Evolutionary conservation across 2,888 invertebrate genomes (phyloP), one percentile per base, ranked within the genome.

Genomic region (Nebria salina): DNA sequence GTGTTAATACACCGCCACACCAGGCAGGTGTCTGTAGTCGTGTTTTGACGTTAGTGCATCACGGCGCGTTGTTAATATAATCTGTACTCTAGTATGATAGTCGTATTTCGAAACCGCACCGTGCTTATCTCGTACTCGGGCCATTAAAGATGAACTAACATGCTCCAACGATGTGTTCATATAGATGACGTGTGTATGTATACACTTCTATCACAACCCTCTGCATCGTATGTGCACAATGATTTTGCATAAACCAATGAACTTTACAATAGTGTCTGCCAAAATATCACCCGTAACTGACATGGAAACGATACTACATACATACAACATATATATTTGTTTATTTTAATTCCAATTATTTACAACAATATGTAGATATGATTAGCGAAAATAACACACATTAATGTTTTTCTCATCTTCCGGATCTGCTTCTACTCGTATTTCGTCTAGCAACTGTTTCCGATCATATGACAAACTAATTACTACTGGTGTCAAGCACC

Each of bases 101-200:
- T 54, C 54, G 54, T 54, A 54, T 54, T 54, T 54, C 54, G 54
- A 54, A 54, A 54, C 11, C 13, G 54, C 54, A 13, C 11, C 54
- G 54, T 54, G 54, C 54, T 54, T 54, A 54, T 54, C 54, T 54
- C 11, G 54, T 54, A 54, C 11, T 54, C 54, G 54, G 54, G 54
- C 54, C 54, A 54, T 54, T 54, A 54, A 54, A 54, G 54, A 54
- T 54, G 54, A 54, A 54, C 54, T 54, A 54, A 54, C 54, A 54
- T 54, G 54, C 54, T 2, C 54, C 54, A 54, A 54, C 54, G 54
- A 54, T 54, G 54, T 54, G 54, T 54, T 54, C 54, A 54, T 54
- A 54, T 54, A 54, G 54, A 54, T 34, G 34, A 34, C 34, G 54
- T 54, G 54, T 54, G 7, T 54, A 54, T 54, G 54, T 8, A 54